These are phyloP conservation scores for Calameuta idolon DNA, from an alignment of 2,888 invertebrate species.

Conservation along the genomic window DNA sequence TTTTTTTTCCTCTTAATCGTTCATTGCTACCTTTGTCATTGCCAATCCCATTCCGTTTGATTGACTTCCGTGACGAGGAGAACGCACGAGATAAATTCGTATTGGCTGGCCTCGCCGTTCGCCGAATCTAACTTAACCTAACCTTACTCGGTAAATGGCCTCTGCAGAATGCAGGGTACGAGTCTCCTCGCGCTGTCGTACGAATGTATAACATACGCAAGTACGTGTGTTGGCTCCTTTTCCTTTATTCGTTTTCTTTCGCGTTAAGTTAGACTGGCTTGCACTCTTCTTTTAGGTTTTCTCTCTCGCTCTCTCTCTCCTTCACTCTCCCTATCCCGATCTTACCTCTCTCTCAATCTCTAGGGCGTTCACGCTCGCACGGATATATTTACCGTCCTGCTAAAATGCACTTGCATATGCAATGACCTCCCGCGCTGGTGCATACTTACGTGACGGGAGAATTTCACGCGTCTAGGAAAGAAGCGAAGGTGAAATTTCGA, in stretches of 20 bases:
- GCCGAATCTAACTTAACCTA: conserved; percentile 6
- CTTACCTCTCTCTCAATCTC: neutral
- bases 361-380: neutral
- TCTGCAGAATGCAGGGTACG: conserved; percentile 46
- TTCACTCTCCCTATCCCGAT: neutral
- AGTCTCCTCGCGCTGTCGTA: neutral
- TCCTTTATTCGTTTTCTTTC: neutral
- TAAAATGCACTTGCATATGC: neutral
- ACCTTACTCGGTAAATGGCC: conserved; percentile 45
- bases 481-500: neutral
- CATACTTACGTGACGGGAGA: neutral
- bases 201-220: neutral
- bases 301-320: neutral
- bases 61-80: neutral
- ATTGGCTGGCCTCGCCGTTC: conserved; percentile 3
- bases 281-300: neutral
- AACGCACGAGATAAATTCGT: conserved; percentile 12
- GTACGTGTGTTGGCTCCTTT: conserved; percentile 1
- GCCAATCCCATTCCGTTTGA: neutral
- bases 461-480: neutral
- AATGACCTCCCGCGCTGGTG: neutral
- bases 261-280: neutral
- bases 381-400: conserved; percentile 17
- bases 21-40: neutral
- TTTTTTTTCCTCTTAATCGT: neutral